Evolutionary conservation across 2,797 vertebrate species (phyloP), one percentile per base, ranked within the genome.

Genomic region (Myripristis murdjan): DNA sequence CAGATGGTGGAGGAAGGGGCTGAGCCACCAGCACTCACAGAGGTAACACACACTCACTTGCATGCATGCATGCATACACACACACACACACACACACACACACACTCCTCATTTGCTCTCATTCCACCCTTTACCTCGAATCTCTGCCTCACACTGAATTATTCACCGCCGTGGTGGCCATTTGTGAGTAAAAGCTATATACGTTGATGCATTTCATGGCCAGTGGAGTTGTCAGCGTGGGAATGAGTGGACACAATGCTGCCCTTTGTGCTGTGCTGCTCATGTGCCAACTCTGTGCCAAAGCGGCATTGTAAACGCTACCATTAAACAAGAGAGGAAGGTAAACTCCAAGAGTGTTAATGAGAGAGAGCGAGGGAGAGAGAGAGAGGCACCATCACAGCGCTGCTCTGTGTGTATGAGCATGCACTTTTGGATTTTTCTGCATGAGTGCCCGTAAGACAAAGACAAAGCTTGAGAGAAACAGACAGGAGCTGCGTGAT

Each of bases 1-100:
- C 91, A 95, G 75, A 89, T 95, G 0, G 85, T 96, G 84, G 84
- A 87, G 0, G 96, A 99, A 0, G 96, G 95, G 0, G 91, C 94
- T 0, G 97, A 99, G 73, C 93, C 95, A 0, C 68, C 82, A 0
- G 95, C 92, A 56, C 86, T 98, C 92, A 71, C 86, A n/a, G 68
- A 95, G 94, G 96, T 97, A 55, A 85, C 14, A 47, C 56, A 54
- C 43, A 64, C 23, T 48, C 22, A 31, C 28, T 48, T 16, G 10
- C 23, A 22, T 22, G 15, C 22, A 51, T 23, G 18, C 55, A 15
- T 54, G 46, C 55, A 41, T 58, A 41, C 64, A 55, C 37, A 46
- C 39, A 43, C 54, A 44, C 31, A 60, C 70, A 73, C 54, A 62
- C 64, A 64, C 33, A 51, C 10, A 56, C 31, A 37, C 53, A 56